These are phyloP conservation scores for Rhaphigaster nebulosa DNA, from an alignment of 2,888 invertebrate genomes.

Conservation along the genomic window DNA sequence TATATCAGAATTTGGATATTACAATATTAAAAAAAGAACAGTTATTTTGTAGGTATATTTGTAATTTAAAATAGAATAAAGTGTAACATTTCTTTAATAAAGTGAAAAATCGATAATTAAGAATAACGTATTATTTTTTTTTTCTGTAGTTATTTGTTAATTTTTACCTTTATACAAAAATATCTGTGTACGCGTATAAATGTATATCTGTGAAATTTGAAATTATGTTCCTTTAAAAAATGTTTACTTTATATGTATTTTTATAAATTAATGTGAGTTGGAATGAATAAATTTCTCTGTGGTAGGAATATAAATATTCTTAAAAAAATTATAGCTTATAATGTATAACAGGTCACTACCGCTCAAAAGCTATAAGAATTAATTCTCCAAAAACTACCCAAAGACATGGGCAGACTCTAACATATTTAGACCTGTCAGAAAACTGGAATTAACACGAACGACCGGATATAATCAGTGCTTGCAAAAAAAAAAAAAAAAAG, in stretches of 20 bases:
- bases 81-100: no score
- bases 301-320: background rate
- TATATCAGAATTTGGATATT: no score
- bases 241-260: background rate
- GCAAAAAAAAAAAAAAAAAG: background rate
- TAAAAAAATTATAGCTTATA: background rate
- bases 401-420: background rate
- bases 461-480: slow-evolving; percentile 6
- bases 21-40: no score
- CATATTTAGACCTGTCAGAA: slow-evolving; percentile 22
- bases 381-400: background rate
- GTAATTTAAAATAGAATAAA: no score
- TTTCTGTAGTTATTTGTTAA: no score
- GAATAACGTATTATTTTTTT: no score
- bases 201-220: no score
- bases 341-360: background rate
- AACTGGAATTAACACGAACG: background rate
- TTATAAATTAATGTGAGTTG: background rate
- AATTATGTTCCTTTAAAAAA: no score
- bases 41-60: no score
- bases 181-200: no score
- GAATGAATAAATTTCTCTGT: background rate
- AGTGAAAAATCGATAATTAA: no score
- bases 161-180: no score
- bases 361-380: background rate